Conservation (phyloP, 2,797 vertebrate species). For the Nothura maculosa region DNA sequence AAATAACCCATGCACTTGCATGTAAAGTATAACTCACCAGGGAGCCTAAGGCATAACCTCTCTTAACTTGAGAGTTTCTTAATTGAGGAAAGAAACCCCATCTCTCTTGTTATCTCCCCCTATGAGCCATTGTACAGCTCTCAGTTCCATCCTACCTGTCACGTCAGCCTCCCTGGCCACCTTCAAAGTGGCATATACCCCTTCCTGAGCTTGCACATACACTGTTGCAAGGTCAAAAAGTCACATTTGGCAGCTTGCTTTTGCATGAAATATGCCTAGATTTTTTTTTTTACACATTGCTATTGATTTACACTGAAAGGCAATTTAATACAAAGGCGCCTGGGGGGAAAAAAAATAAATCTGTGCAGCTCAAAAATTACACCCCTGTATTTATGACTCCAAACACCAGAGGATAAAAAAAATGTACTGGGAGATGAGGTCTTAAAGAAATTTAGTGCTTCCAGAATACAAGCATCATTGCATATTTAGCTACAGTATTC, state of each 20-base stretch:
- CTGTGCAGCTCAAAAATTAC: neutral
- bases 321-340: neutral
- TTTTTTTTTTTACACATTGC: neutral
- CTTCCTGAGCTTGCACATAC: neutral
- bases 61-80: neutral
- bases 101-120: neutral
- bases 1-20: neutral
- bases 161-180: neutral
- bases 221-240: neutral
- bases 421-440: neutral
- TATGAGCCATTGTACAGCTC: rapidly evolving
- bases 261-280: neutral
- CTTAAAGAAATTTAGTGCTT: neutral
- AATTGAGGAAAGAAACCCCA: neutral
- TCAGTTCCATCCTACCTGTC: neutral
- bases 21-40: rapidly evolving
- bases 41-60: rapidly evolving
- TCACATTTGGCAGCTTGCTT: rapidly evolving
- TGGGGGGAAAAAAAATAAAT: no score
- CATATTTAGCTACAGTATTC: neutral
- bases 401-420: neutral
- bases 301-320: neutral
- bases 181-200: neutral
- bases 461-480: neutral
- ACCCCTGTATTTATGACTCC: neutral